phyloP scores from a whole-genome alignment of 2,888 invertebrate genomes.

The Andrena marginata region DNA sequence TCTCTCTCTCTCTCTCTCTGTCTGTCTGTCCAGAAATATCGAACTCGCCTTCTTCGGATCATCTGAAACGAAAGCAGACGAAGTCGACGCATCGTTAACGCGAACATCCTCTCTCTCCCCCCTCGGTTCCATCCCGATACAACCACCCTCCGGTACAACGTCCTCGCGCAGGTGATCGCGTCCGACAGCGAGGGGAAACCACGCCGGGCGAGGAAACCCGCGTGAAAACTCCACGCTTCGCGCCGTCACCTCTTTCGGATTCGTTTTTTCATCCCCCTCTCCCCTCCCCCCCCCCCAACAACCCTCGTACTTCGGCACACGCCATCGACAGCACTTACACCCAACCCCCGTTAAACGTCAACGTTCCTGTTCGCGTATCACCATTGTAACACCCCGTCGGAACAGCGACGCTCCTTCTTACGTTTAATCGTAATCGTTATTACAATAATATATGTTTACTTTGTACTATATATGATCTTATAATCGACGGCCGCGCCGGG shows the following conservation, averaged over 20 bases:
- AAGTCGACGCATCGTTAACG: constrained; percentile 27
- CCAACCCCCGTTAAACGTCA: constrained; percentile 26
- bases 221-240: constrained; percentile 57
- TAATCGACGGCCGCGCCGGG: constrained; percentile 78
- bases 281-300: not conserved
- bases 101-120: not conserved
- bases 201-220: constrained; percentile 39
- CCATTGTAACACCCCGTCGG: constrained; percentile 35
- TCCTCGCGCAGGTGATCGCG: not conserved
- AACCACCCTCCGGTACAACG: not conserved
- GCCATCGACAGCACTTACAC: constrained; percentile 30
- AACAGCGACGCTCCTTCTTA: constrained; percentile 66
- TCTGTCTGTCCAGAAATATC: too few relatives aligned
- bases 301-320: constrained; percentile 1
- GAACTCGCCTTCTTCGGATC: too few relatives aligned
- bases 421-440: constrained; percentile 79
- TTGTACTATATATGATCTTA: constrained; percentile 85
- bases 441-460: constrained; percentile 84
- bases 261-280: not conserved
- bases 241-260: not conserved
- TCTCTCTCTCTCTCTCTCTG: too few relatives aligned
- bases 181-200: constrained; percentile 23
- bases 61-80: too few relatives aligned
- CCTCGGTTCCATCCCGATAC: too few relatives aligned
- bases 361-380: constrained; percentile 37